These are phyloP conservation scores for Triplophysa yarkandensis DNA, from an alignment of 2,797 vertebrate species.

Conservation along the genomic window DNA sequence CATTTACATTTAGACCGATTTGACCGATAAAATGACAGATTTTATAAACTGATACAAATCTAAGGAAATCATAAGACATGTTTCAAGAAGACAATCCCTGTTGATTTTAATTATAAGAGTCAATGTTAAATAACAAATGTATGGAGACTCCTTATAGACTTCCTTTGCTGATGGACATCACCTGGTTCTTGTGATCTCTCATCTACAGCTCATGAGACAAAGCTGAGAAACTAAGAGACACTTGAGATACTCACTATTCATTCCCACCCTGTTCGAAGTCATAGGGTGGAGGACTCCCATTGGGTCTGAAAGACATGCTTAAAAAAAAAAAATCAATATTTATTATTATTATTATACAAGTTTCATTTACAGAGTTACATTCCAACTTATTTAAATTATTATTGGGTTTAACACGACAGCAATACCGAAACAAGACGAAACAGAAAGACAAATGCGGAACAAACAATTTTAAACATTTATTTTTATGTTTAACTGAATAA, in stretches of 20 bases:
- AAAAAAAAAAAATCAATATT: background rate
- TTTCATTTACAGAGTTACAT: background rate
- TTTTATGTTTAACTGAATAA: background rate
- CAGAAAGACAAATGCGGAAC: background rate
- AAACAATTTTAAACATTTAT: no score
- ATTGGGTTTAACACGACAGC: no score
- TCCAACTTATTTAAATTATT: background rate
- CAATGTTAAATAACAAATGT: no score
- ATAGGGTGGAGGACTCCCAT: conserved; percentile 90
- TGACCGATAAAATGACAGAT: no score
- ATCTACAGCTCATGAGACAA: no score
- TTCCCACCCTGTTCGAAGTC: conserved; percentile 66
- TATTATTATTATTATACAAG: background rate
- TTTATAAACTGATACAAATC: no score
- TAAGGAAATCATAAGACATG: background rate
- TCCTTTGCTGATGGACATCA: background rate
- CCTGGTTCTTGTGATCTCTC: no score
- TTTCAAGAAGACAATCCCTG: background rate
- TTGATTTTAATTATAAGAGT: background rate
- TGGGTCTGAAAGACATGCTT: conserved; percentile 79
- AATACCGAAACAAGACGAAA: no score
- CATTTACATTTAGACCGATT: no score
- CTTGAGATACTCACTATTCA: conserved; percentile 81
- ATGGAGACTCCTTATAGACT: background rate
- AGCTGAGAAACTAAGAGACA: background rate